Conservation (phyloP, 1,140 invertebrate genomes). For the Drosophila baimaii region DNA sequence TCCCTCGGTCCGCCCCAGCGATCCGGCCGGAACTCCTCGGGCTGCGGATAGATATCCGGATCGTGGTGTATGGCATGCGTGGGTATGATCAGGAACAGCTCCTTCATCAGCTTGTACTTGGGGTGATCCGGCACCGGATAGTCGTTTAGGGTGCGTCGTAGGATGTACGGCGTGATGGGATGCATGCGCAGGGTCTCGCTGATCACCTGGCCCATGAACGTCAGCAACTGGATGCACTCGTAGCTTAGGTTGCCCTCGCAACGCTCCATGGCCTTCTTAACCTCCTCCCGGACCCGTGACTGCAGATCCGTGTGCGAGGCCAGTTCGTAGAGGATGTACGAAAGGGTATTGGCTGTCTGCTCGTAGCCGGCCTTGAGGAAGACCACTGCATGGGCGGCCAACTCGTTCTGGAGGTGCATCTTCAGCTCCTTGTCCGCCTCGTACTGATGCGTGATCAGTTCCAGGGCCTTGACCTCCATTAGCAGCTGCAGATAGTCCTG, state of each 20-base stretch:
- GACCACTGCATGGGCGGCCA: slow-evolving; percentile 86
- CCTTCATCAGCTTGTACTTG: slow-evolving; percentile 81
- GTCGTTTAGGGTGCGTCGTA: slow-evolving; percentile 80
- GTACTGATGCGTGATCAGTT: slow-evolving; percentile 72
- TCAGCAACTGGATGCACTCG: slow-evolving; percentile 86
- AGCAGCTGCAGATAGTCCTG: slow-evolving; percentile 86
- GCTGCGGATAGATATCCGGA: slow-evolving; percentile 86
- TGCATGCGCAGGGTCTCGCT: slow-evolving; percentile 86
- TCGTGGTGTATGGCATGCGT: slow-evolving; percentile 84
- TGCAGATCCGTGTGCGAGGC: slow-evolving; percentile 85
- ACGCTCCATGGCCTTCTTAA: slow-evolving; percentile 77
- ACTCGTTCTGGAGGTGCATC: slow-evolving; percentile 66
- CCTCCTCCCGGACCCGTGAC: slow-evolving; percentile 84
- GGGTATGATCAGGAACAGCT: slow-evolving; percentile 80
- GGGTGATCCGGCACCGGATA: slow-evolving; percentile 84
- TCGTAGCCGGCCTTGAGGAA: slow-evolving; percentile 89
- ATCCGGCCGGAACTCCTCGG: slow-evolving; percentile 88
- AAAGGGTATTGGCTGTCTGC: slow-evolving; percentile 85
- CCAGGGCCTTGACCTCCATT: slow-evolving; percentile 64
- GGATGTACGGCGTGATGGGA: slow-evolving; percentile 85
- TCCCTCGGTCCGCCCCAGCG: slow-evolving; percentile 87
- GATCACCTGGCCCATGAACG: slow-evolving; percentile 86
- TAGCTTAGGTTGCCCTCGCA: slow-evolving; percentile 82
- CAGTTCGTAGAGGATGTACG: slow-evolving; percentile 85
- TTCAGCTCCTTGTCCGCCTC: slow-evolving; percentile 64